A percentile compares a stretch with the other conserved stretches of the same genome.
Evolutionary conservation across 1,140 invertebrate species (phyloP).

Genomic region (Drosophila nigrodunni): DNA sequence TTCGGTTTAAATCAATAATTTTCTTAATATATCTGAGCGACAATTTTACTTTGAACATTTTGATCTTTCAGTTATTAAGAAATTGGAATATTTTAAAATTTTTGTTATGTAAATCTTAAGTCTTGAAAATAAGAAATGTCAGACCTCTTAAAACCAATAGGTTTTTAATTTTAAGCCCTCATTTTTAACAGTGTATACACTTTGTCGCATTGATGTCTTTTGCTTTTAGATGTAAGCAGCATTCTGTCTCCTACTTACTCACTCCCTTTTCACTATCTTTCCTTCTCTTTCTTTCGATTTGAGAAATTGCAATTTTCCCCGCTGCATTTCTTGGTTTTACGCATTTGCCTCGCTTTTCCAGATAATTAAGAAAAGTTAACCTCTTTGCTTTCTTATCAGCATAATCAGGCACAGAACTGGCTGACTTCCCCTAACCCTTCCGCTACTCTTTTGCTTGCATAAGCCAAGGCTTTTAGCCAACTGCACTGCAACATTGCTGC

Average conservation of each 20-base stretch:
- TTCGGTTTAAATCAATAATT: no score
- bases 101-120: no score
- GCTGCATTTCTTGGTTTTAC: constrained; percentile 12
- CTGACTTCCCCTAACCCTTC: background rate
- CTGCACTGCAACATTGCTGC: constrained; percentile 29
- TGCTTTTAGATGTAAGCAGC: constrained; percentile 51
- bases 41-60: no score
- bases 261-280: background rate
- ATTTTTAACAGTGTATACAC: constrained; percentile 4
- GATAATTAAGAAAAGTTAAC: constrained; percentile 83
- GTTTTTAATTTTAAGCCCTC: no score
- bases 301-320: constrained; percentile 42
- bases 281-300: constrained; percentile 8
- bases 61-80: no score
- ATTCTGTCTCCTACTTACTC: background rate
- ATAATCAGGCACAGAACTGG: constrained; percentile 66
- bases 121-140: no score
- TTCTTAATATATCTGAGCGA: no score
- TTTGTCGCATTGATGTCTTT: constrained; percentile 62
- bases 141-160: no score
- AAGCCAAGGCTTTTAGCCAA: background rate
- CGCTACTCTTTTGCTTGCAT: background rate
- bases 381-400: constrained; percentile 79
- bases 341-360: constrained; percentile 66
- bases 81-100: no score